These are phyloP conservation scores for Salticus scenicus DNA, from an alignment of 2,888 invertebrate genomes.

Conservation along the genomic window DNA sequence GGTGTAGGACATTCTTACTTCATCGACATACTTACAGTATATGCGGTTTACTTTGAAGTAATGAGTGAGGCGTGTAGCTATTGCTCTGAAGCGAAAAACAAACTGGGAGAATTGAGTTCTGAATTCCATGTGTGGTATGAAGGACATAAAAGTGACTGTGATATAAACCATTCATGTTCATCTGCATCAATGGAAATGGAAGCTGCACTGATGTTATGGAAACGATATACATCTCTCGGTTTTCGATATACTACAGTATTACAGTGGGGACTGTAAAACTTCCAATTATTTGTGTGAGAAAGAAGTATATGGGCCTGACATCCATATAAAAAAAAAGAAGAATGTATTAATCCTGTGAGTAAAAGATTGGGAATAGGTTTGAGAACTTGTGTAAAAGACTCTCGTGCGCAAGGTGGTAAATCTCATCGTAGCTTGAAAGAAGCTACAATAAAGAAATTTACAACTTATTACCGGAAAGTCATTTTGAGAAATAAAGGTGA, in stretches of 20 bases:
- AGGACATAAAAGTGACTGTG: background rate
- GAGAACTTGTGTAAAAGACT: too few relatives aligned
- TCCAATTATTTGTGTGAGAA: background rate
- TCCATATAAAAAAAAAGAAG: background rate
- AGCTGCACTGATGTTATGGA: constrained; percentile 7
- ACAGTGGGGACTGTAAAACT: constrained; percentile 18
- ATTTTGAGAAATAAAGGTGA: too few relatives aligned
- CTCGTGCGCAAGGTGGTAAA: too few relatives aligned
- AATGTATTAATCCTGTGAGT: too few relatives aligned
- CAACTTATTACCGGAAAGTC: too few relatives aligned
- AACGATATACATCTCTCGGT: background rate
- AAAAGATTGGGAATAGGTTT: too few relatives aligned
- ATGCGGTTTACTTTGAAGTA: background rate
- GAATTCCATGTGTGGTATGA: constrained; percentile 16
- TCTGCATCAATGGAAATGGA: constrained; percentile 2
- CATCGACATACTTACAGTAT: constrained; percentile 9
- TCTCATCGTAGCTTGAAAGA: too few relatives aligned
- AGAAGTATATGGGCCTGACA: background rate
- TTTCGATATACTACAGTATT: background rate
- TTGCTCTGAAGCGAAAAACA: background rate
- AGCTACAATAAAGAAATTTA: too few relatives aligned
- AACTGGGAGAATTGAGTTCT: background rate
- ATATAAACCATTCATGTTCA: background rate
- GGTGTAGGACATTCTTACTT: background rate
- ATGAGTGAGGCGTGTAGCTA: constrained; percentile 1